Conservation (phyloP, 2,888 invertebrate species). For the Agelastica alni region DNA sequence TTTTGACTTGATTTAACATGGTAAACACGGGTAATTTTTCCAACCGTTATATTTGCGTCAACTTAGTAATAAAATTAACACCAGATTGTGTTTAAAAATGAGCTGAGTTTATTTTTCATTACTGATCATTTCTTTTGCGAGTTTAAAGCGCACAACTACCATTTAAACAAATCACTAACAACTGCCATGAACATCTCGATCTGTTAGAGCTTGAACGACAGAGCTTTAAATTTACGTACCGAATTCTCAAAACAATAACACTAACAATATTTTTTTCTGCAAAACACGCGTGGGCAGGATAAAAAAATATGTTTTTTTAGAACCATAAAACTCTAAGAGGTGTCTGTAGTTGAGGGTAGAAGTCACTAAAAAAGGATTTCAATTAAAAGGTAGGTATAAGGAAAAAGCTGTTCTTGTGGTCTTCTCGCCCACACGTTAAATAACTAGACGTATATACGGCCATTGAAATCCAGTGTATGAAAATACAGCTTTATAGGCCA, state of each 20-base stretch:
- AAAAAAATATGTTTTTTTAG: not conserved
- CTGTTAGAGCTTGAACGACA: no score
- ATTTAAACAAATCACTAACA: no score
- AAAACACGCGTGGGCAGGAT: not conserved
- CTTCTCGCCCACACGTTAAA: constrained; percentile 21
- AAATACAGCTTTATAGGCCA: constrained; percentile 16
- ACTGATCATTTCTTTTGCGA: no score
- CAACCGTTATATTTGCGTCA: no score
- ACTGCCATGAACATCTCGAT: no score
- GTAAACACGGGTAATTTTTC: no score
- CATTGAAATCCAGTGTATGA: constrained; percentile 24
- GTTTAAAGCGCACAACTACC: no score
- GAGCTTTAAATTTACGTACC: no score
- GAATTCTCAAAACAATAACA: not conserved
- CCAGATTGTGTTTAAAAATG: no score
- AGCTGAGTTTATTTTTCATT: no score
- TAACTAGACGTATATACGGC: constrained; percentile 25
- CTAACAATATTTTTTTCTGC: not conserved
- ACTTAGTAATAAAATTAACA: no score
- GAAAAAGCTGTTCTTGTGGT: constrained; percentile 10
- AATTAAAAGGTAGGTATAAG: constrained; percentile 14
- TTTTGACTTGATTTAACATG: no score
- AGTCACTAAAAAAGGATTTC: constrained; percentile 21
- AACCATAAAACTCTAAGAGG: constrained; percentile 4
- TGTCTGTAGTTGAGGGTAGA: constrained; percentile 10